phyloP scores from a whole-genome alignment of 2,888 invertebrate genomes.

The Luperina testacea region DNA sequence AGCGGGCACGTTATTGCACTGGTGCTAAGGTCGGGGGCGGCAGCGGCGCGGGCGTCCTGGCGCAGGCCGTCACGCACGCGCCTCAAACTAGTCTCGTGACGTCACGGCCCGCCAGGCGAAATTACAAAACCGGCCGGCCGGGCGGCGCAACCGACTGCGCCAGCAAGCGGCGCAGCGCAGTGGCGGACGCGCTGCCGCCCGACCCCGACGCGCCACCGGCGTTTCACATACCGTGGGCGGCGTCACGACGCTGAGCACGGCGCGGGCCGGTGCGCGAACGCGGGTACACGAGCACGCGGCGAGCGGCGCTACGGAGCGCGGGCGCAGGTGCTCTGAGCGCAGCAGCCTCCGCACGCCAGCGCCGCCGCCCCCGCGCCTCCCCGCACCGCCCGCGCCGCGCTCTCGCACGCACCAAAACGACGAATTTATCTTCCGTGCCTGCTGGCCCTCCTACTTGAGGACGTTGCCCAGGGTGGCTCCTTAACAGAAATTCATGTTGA shows the following conservation, averaged over 20 bases:
- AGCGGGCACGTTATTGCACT: slow-evolving; percentile 87
- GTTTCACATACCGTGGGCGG: slow-evolving; percentile 88
- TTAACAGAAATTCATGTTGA: slow-evolving; percentile 45
- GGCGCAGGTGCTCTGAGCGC: slow-evolving; percentile 93
- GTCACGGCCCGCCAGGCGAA: slow-evolving; percentile 88
- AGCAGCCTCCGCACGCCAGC: slow-evolving; percentile 91
- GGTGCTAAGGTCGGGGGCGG: slow-evolving; percentile 86
- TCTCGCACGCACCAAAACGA: slow-evolving; percentile 89
- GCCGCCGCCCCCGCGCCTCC: slow-evolving; percentile 90
- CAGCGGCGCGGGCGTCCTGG: slow-evolving; percentile 84
- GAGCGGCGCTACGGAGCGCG: slow-evolving; percentile 90
- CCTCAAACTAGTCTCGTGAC: slow-evolving; percentile 89
- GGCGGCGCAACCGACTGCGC: slow-evolving; percentile 80
- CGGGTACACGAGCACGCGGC: slow-evolving; percentile 87
- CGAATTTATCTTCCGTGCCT: slow-evolving; percentile 89
- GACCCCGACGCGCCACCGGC: slow-evolving; percentile 88
- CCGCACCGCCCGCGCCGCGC: slow-evolving; percentile 81
- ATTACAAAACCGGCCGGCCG: slow-evolving; percentile 90
- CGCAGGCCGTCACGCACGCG: slow-evolving; percentile 87
- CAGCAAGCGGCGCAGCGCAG: slow-evolving; percentile 84
- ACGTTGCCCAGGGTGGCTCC: slow-evolving; percentile 80
- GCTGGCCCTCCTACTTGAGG: slow-evolving; percentile 86
- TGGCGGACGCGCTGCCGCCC: slow-evolving; percentile 88
- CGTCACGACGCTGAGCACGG: slow-evolving; percentile 85
- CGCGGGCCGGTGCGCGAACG: slow-evolving; percentile 84